Evolutionary conservation across 2,113 vertebrate genomes (phyloP).

Genomic region (Centropus unirufus): DNA sequence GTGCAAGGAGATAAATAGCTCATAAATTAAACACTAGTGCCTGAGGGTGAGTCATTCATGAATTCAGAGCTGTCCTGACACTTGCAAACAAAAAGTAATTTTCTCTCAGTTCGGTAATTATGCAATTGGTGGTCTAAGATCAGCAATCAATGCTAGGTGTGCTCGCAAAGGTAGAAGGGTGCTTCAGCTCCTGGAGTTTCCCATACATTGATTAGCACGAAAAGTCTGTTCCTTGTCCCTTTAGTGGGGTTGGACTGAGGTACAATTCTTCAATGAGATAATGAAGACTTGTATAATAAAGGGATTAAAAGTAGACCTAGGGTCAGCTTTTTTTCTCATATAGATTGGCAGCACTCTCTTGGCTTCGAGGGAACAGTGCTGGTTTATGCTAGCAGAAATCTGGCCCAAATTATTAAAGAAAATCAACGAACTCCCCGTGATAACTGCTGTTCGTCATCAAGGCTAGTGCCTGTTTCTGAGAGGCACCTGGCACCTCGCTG

Average conservation of each 20-base stretch:
- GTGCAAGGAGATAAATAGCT: slow-evolving; percentile 72
- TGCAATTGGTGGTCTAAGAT: slow-evolving; percentile 39
- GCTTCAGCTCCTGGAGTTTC: background rate
- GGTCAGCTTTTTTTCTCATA: background rate
- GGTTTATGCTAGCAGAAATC: background rate
- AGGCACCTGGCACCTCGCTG: slow-evolving; percentile 19
- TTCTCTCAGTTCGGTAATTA: slow-evolving; percentile 49
- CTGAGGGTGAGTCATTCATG: slow-evolving; percentile 56
- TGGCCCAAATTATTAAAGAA: background rate
- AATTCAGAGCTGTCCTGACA: slow-evolving; percentile 41
- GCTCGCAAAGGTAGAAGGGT: slow-evolving; percentile 20
- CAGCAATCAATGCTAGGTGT: slow-evolving; percentile 11
- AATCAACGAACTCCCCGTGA: background rate
- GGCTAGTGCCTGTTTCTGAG: background rate
- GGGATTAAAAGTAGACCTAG: background rate
- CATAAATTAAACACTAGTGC: slow-evolving; percentile 68
- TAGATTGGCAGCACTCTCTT: background rate
- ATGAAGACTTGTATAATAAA: background rate
- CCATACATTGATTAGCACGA: background rate
- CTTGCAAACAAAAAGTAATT: slow-evolving; percentile 61
- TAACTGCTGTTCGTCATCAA: slow-evolving; percentile 12
- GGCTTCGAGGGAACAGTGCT: background rate
- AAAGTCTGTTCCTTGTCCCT: background rate
- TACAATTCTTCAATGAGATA: background rate
- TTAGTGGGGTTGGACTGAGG: background rate